A percentile compares a stretch with the other conserved stretches of the same genome.
These are phyloP conservation scores for Cataglyphis albicans DNA, from an alignment of 2,888 invertebrate genomes.

Conservation along the genomic window DNA sequence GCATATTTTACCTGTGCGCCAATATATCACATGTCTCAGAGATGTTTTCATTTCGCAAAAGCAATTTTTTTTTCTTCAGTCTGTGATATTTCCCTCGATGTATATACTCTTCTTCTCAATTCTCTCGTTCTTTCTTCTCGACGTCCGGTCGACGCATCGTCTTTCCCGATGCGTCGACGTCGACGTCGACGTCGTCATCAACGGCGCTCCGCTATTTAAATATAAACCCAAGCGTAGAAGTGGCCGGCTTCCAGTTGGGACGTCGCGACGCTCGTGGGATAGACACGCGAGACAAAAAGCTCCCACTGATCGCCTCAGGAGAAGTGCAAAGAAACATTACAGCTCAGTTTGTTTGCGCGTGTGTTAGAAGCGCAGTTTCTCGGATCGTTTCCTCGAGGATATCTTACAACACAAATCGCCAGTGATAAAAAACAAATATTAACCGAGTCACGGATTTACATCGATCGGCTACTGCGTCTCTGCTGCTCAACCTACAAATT, in stretches of 20 bases:
- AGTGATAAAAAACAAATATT: background rate
- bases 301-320: slow-evolving; percentile 3
- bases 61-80: slow-evolving; percentile 26
- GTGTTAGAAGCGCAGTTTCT: slow-evolving; percentile 16
- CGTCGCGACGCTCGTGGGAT: slow-evolving; percentile 82
- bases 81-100: slow-evolving; percentile 18
- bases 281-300: slow-evolving; percentile 57
- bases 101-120: background rate
- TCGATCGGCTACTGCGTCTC: background rate
- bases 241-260: slow-evolving; percentile 82
- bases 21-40: slow-evolving; percentile 25
- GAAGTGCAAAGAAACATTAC: slow-evolving; percentile 16
- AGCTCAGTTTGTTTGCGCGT: slow-evolving; percentile 12
- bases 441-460: background rate
- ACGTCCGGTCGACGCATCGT: slow-evolving; percentile 42
- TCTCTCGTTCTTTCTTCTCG: slow-evolving; percentile 35
- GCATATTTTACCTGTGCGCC: slow-evolving; percentile 57
- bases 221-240: slow-evolving; percentile 83
- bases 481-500: background rate
- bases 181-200: slow-evolving; percentile 55
- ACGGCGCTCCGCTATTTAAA: slow-evolving; percentile 80
- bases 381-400: background rate
- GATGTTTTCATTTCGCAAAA: slow-evolving; percentile 57
- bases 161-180: slow-evolving; percentile 66
- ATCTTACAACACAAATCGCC: background rate